phyloP scores from a whole-genome alignment of 2,113 vertebrate genomes.

The Pteronura brasiliensis region DNA sequence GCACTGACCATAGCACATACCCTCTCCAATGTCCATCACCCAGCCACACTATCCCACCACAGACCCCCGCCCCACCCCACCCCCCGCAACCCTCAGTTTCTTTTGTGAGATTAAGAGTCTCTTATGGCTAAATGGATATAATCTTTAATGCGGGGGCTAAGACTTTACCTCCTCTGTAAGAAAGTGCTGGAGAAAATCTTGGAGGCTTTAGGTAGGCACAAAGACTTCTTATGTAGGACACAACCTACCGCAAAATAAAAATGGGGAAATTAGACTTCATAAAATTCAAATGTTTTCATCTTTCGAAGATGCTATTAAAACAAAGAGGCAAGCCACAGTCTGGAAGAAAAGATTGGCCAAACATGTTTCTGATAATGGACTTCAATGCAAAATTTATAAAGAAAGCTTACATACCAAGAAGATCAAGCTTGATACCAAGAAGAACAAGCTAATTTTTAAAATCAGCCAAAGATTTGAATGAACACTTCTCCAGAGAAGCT shows the following conservation, averaged over 20 bases:
- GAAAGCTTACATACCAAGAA: background rate
- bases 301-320: background rate
- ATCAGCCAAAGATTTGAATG: background rate
- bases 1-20: too few species aligned
- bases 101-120: too few species aligned
- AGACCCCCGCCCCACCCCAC: rapidly evolving
- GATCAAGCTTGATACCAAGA: background rate
- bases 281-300: background rate
- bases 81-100: too few species aligned
- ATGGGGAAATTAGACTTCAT: background rate
- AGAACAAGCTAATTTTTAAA: background rate
- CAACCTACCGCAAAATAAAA: background rate
- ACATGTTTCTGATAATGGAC: background rate
- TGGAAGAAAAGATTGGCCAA: background rate
- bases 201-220: background rate
- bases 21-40: too few species aligned
- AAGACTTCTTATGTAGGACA: background rate
- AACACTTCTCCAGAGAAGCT: background rate
- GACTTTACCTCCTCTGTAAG: background rate
- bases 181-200: background rate
- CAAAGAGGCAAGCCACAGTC: background rate
- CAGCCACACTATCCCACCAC: too few species aligned
- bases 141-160: background rate
- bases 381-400: background rate
- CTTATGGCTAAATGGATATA: background rate